Evolutionary conservation across 2,888 invertebrate genomes (phyloP).

Genomic region (Pristionchus exspectatus): DNA sequence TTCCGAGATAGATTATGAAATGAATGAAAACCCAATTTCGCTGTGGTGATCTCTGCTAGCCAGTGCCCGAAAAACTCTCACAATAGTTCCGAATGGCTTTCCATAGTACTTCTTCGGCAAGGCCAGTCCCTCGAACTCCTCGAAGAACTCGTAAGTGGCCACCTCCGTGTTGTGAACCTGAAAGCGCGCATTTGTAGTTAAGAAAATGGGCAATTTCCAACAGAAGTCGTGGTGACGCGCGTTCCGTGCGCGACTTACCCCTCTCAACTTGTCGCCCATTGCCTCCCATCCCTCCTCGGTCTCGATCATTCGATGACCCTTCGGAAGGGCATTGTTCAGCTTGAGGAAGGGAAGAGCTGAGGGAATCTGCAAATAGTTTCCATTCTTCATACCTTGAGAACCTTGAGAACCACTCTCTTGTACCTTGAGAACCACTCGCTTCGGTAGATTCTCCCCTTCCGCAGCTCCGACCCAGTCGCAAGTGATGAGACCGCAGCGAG

Average conservation of each 20-base stretch:
- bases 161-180: not conserved
- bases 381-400: not conserved
- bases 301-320: not conserved
- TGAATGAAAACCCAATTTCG: too few relatives aligned
- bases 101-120: conserved; percentile 11
- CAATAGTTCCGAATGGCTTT: not conserved
- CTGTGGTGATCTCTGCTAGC: not conserved
- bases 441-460: not conserved
- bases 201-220: not conserved
- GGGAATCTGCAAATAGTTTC: not conserved
- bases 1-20: not conserved
- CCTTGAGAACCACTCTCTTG: not conserved
- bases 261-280: not conserved
- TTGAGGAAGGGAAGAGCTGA: not conserved
- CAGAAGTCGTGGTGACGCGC: not conserved
- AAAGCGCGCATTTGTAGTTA: not conserved
- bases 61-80: not conserved
- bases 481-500: not conserved
- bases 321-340: not conserved
- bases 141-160: not conserved
- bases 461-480: conserved; percentile 10
- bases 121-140: not conserved
- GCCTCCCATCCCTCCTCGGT: not conserved
- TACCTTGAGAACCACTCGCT: conserved; percentile 11
- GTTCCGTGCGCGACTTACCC: not conserved